Base-by-base conservation (phyloP, 1,140 invertebrate species). In the Callitettix versicolor region DNA sequence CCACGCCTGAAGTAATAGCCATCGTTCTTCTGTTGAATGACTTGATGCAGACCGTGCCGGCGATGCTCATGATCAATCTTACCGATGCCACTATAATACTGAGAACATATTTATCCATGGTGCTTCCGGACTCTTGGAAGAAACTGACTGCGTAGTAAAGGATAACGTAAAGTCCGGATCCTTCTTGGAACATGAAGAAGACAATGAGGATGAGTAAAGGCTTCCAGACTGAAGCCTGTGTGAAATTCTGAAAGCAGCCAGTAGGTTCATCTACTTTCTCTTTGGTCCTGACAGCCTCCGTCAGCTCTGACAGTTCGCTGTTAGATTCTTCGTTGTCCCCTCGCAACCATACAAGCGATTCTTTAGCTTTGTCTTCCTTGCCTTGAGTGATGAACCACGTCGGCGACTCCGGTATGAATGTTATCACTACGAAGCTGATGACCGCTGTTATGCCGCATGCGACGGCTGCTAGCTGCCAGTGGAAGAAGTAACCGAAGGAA, bases 81-180 rank as follows among this genome's bases (percentile, higher is more conserved):
- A 85, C 78, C 1, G 75, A 71, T 0, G 85, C 88, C 1, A 91
- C 79, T 9, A 85, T 79, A 34, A 91, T 86, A 1, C 85, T 84
- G 0, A 80, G 79, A 0, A 80, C 69, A 59, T 81, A 81, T 38
- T 80, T 80, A 58, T 88, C 78, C 1, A 88, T 69, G 52, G 75
- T 74, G 7, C 80, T 72, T 2, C 81, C 79, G 14, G 82, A 78
- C 6, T 82, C 76, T 56, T 80, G 73, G 61, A 86, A 80, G 61
- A 86, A 77, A 52, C 75, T 77, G 0, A 86, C 81, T 0, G 81
- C 80, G 60, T 88, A 89, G 65, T 85, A 89, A 33, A 89, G 71
- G 5, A 89, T 79, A 1, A 84, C 80, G 68, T 89, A 85, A 15
- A 85, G 84, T 3, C 84, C 84, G 0, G 79, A 81, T 46, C 81